Evolutionary conservation across 2,113 vertebrate species (phyloP).

Genomic region (Heterotilapia buettikoferi): DNA sequence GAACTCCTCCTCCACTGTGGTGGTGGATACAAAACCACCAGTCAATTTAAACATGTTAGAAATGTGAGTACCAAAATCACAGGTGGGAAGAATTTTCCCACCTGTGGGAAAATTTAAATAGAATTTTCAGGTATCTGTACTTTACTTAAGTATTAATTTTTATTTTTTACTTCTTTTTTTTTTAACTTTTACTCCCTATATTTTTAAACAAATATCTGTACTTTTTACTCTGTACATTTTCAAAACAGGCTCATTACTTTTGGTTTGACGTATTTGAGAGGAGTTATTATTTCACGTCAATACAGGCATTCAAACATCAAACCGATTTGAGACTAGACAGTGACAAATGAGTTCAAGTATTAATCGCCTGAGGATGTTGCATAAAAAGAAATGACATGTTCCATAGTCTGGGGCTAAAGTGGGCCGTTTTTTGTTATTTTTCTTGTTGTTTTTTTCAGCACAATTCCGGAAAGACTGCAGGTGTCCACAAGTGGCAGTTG

Average conservation of each 20-base stretch:
- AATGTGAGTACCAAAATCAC: neutral
- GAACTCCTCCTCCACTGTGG: neutral
- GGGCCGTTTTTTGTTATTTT: rapidly evolving
- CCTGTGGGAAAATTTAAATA: too few species aligned
- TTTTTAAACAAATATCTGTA: neutral
- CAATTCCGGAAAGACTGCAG: neutral
- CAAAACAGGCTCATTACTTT: neutral
- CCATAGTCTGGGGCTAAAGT: neutral
- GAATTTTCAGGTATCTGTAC: neutral
- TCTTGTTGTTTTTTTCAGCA: neutral
- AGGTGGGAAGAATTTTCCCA: neutral
- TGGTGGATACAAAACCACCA: neutral
- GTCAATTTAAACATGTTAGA: neutral
- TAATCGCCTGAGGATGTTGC: neutral
- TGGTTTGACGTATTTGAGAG: neutral
- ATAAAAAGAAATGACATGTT: neutral
- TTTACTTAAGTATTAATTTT: neutral
- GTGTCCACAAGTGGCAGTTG: neutral
- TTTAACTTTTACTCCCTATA: neutral
- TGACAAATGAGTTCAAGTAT: neutral
- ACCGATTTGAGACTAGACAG: neutral
- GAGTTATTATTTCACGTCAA: neutral
- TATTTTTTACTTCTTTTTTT: too few species aligned
- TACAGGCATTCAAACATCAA: neutral
- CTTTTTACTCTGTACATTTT: neutral